Percentiles rank a stretch among this genome's conserved stretches.
Conservation (phyloP, 1,140 invertebrate species). For the Neodiprion fabricii region DNA sequence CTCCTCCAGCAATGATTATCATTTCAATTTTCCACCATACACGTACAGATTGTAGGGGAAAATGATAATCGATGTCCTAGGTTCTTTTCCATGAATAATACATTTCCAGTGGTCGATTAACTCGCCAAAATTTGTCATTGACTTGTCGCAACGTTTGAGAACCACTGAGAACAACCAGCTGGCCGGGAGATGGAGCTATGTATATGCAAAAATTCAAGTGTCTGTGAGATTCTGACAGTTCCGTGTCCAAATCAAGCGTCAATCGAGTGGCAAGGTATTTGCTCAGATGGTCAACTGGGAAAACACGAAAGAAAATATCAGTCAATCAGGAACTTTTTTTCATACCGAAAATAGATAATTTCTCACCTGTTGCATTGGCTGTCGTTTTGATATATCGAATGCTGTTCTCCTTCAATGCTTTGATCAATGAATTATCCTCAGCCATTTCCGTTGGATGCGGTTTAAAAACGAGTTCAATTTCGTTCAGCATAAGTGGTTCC, state of each 20-base stretch:
- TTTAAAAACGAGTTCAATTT: conserved; percentile 95
- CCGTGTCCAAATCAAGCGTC: conserved; percentile 86
- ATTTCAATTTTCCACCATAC: too few species aligned
- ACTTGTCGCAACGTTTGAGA: conserved; percentile 89
- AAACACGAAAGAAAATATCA: conserved; percentile 33
- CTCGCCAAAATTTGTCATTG: conserved; percentile 93
- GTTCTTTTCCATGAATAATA: conserved; percentile 92
- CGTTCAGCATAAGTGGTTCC: conserved; percentile 78
- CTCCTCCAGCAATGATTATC: too few species aligned
- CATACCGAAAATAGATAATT: neutral
- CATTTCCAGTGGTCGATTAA: conserved; percentile 95
- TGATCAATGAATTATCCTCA: conserved; percentile 80
- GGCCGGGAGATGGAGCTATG: conserved; percentile 82
- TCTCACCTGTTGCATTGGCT: conserved; percentile 89
- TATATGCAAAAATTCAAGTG: conserved; percentile 89
- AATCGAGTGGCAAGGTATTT: conserved; percentile 95
- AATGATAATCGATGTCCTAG: conserved; percentile 53
- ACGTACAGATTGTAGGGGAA: too few species aligned
- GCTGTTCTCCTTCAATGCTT: conserved; percentile 83
- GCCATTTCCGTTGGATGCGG: conserved; percentile 94
- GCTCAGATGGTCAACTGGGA: conserved; percentile 91
- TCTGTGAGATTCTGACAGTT: conserved; percentile 77
- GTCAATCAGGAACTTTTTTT: neutral
- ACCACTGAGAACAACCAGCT: conserved; percentile 83
- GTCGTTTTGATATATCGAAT: conserved; percentile 93